Conservation (phyloP, 2,113 vertebrate genomes). For the Zosterops hypoxanthus region DNA sequence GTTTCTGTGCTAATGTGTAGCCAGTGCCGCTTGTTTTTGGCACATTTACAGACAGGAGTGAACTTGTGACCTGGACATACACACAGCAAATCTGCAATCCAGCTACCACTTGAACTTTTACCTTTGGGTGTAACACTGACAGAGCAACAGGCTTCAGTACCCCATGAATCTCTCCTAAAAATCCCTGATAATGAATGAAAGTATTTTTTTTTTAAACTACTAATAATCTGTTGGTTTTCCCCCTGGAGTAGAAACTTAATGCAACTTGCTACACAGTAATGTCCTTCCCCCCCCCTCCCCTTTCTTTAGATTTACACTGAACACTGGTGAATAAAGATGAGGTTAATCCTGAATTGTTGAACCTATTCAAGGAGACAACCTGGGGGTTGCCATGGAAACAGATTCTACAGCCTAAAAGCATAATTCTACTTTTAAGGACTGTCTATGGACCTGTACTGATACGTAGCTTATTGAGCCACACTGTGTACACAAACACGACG, state of each 20-base stretch:
- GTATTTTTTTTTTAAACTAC: neutral
- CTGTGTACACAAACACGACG: neutral
- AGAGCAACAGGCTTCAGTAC: neutral
- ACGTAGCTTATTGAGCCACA: neutral
- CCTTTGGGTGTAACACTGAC: neutral
- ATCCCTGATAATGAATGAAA: neutral
- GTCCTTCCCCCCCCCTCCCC: neutral
- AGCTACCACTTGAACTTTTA: constrained; percentile 34
- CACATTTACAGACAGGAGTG: neutral
- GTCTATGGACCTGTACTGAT: neutral
- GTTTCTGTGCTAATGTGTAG: neutral
- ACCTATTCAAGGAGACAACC: constrained; percentile 43
- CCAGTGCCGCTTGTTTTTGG: neutral
- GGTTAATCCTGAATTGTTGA: constrained; percentile 50
- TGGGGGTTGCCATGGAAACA: constrained; percentile 65
- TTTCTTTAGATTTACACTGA: neutral
- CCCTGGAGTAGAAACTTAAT: neutral
- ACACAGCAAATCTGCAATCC: neutral
- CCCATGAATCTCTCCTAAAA: neutral
- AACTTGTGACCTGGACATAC: neutral
- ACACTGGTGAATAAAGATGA: constrained; percentile 54
- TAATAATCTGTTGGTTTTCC: neutral
- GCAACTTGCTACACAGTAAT: neutral
- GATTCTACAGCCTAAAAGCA: neutral
- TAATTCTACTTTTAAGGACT: constrained; percentile 19